Base-by-base conservation (phyloP, 2,113 vertebrate species). In the Oryzias javanicus region DNA sequence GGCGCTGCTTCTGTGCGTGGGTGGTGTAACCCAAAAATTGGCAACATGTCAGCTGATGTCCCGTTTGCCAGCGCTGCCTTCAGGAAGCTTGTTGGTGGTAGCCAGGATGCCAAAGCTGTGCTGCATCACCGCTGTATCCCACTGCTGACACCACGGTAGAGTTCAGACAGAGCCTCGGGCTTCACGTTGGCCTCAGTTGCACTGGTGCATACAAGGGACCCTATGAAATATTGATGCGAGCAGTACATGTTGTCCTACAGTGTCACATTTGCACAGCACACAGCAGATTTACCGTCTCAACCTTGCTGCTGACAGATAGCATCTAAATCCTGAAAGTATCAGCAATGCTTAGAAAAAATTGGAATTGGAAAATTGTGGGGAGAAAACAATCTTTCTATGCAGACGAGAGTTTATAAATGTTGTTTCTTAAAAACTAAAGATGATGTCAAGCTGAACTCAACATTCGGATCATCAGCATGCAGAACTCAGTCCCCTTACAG, bases 191-290 rank as follows among this genome's bases (percentile, higher is more conserved):
- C 74, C 73, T 61, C 47, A 29, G 65, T 67, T 45, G 29, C 54
- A 49, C 74, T 80, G 58, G 50, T 50, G 29, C 44, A 19, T 72
- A 59, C 72, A 76, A 70, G 65, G 56, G 50, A 58, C 64, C 55
- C 57, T 42, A 19, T 64, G 57, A 76, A 80, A 76, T 74, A 76
- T 80, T 66, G 77, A 84, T 47, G 67, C 56, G 61, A 14, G 51
- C 60, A 35, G 64, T 51, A 42, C 64, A 41, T 55, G 14, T 45
- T 60, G 70, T 74, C 56, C 50, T 60, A 20, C 14, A 5, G n/a
- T 66, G 56, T 71, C 71, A 69, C 64, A 53, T 20, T 72, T 64
- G 42, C 46, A 60, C 55, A n/a, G 18, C 5, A 40, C 47, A 29
- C 22, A 45, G 19, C 22, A 50, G 45, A 73, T 67, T 78, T 62